Evolutionary conservation across 2,113 vertebrate genomes (phyloP).

Genomic region (Ictidomys tridecemlineatus): DNA sequence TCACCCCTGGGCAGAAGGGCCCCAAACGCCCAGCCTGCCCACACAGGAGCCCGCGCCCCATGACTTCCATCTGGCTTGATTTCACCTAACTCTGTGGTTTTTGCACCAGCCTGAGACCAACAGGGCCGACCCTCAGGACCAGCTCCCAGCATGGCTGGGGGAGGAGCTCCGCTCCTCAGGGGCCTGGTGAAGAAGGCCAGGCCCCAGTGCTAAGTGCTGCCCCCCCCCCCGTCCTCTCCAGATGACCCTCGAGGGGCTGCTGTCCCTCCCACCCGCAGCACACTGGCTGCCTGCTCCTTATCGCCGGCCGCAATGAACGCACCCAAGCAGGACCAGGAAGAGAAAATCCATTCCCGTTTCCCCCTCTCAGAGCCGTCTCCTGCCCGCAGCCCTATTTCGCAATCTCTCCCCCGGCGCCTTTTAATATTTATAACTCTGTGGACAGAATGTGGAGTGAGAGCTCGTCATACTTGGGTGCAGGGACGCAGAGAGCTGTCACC

Average conservation of each 20-base stretch:
- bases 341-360: background rate
- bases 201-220: background rate
- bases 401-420: slow-evolving; percentile 17
- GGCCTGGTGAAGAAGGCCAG: background rate
- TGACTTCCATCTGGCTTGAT: background rate
- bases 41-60: fast-evolving
- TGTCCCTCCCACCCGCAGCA: background rate
- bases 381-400: slow-evolving; percentile 48
- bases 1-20: background rate
- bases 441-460: slow-evolving; percentile 55
- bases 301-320: background rate
- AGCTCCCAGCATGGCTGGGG: background rate
- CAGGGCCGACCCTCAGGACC: background rate
- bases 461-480: background rate
- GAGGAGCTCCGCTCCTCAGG: background rate
- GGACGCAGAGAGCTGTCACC: background rate
- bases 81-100: background rate
- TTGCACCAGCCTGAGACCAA: fast-evolving
- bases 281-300: background rate
- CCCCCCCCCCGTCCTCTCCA: fast-evolving
- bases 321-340: background rate
- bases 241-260: background rate
- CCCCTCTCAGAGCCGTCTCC: background rate
- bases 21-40: fast-evolving
- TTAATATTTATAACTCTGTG: slow-evolving; percentile 66